Evolutionary conservation across 1,140 invertebrate genomes (phyloP).

Genomic region (Penaeus chinensis): DNA sequence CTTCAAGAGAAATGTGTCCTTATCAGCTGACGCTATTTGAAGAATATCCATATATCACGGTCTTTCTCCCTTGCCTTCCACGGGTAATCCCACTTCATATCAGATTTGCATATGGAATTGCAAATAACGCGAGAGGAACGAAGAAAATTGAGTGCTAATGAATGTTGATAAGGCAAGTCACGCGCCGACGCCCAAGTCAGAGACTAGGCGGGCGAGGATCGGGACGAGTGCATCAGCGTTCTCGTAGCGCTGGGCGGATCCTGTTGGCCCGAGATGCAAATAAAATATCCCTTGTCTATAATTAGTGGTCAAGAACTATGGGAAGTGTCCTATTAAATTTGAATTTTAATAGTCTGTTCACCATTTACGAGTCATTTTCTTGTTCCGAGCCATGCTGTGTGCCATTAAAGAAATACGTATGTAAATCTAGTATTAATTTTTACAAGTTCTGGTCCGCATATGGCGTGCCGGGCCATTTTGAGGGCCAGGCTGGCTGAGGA

Average conservation of each 20-base stretch:
- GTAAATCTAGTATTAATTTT: conserved; percentile 61
- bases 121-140: background rate
- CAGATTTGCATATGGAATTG: background rate
- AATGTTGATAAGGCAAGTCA: background rate
- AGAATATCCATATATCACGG: background rate
- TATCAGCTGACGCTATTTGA: background rate
- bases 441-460: conserved; percentile 57
- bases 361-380: conserved; percentile 60
- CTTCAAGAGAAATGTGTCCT: background rate
- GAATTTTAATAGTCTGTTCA: conserved; percentile 61
- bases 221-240: conserved; percentile 40
- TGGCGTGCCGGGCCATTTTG: conserved; percentile 50
- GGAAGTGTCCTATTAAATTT: conserved; percentile 62
- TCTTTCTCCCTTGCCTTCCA: background rate
- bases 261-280: conserved; percentile 53
- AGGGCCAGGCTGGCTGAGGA: background rate
- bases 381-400: conserved; percentile 56
- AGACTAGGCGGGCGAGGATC: background rate
- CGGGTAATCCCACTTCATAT: background rate
- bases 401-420: conserved; percentile 60
- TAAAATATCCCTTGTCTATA: conserved; percentile 61
- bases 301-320: conserved; percentile 62
- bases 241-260: conserved; percentile 41
- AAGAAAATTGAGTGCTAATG: background rate
- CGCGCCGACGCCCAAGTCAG: conserved; percentile 14